Conservation (phyloP, 2,888 invertebrate genomes). For the Myathropa florea region DNA sequence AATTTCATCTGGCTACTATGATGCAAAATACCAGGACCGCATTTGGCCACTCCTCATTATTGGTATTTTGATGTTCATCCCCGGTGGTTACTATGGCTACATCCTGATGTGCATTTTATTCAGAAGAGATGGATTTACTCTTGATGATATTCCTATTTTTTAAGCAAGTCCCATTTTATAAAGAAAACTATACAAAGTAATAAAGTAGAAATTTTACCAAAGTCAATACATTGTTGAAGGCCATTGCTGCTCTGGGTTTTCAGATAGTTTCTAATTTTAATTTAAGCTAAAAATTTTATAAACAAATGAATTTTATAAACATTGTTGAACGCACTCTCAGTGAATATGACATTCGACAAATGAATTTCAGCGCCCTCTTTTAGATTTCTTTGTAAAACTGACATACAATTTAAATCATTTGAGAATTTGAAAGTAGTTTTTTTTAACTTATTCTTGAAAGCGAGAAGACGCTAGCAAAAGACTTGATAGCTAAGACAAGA, state of each 20-base stretch:
- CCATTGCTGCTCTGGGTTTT: too few relatives aligned
- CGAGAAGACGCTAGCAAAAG: too few relatives aligned
- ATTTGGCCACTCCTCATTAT: conserved; percentile 94
- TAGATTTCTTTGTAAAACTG: too few relatives aligned
- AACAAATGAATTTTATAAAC: too few relatives aligned
- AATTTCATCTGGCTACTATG: conserved; percentile 90
- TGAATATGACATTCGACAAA: too few relatives aligned
- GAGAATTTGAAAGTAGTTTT: too few relatives aligned
- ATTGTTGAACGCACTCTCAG: conserved; percentile 24
- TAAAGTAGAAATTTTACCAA: conserved; percentile 19
- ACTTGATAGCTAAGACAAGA: too few relatives aligned
- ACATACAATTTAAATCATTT: too few relatives aligned
- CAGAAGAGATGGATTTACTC: conserved; percentile 73
- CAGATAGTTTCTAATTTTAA: too few relatives aligned
- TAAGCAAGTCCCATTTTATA: conserved; percentile 18
- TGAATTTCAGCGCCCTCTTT: too few relatives aligned
- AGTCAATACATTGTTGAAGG: not conserved
- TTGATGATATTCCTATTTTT: conserved; percentile 74
- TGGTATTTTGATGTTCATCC: conserved; percentile 94
- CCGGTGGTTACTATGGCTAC: conserved; percentile 94
- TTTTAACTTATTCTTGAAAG: too few relatives aligned
- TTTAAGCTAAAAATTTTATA: too few relatives aligned
- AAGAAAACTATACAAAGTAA: not conserved
- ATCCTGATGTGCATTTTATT: conserved; percentile 89
- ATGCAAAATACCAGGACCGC: conserved; percentile 91